Conservation (phyloP, 2,888 invertebrate genomes). For the Napeogenes sylphis region DNA sequence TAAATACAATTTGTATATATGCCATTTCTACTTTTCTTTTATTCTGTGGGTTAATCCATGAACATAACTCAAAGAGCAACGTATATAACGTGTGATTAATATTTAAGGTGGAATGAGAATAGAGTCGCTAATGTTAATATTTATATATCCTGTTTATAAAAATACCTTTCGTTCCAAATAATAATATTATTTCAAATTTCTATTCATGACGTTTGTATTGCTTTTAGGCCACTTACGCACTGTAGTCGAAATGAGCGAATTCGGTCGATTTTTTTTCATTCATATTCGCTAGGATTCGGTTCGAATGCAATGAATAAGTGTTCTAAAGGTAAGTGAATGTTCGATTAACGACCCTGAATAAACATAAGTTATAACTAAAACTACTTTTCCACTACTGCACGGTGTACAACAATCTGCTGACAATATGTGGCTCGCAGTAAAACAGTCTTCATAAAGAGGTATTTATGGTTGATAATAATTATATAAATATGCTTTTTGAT, state of each 20-base stretch:
- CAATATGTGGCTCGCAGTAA: conserved; percentile 57
- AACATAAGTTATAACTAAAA: conserved; percentile 19
- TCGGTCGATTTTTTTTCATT: too few relatives aligned
- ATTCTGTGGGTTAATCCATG: neutral
- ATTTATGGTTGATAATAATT: conserved; percentile 65
- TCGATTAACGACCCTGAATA: conserved; percentile 17
- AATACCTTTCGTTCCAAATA: too few relatives aligned
- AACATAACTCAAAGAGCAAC: conserved; percentile 18
- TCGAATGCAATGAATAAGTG: neutral
- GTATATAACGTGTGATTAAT: conserved; percentile 22
- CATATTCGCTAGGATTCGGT: too few relatives aligned
- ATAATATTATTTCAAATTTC: too few relatives aligned
- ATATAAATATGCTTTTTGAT: conserved; percentile 71
- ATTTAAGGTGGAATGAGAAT: conserved; percentile 24
- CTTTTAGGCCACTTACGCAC: too few relatives aligned
- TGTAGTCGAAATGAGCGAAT: too few relatives aligned
- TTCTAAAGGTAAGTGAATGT: neutral
- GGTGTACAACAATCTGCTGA: conserved; percentile 40
- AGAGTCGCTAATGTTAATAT: conserved; percentile 15
- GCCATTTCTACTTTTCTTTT: too few relatives aligned
- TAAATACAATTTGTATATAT: too few relatives aligned
- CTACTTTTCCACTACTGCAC: conserved; percentile 24
- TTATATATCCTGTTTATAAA: neutral
- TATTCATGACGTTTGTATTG: too few relatives aligned
- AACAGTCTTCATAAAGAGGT: conserved; percentile 63